Evolutionary conservation across 2,797 vertebrate species (phyloP).

Genomic region (Thaleichthys pacificus): DNA sequence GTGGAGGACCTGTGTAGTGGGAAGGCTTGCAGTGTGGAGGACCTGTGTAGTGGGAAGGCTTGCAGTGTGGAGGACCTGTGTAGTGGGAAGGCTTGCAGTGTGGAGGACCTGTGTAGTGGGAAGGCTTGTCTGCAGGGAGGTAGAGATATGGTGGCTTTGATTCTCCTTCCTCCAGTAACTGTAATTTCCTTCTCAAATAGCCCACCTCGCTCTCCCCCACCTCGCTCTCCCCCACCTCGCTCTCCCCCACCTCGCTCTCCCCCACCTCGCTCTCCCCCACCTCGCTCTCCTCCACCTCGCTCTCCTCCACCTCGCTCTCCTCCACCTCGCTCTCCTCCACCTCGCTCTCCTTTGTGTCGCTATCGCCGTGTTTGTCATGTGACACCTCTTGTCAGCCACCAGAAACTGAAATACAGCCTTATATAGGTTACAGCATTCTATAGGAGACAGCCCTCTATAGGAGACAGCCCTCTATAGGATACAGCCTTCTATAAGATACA

Average conservation of each 20-base stretch:
- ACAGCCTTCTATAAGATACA: no score
- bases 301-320: no score
- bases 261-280: no score
- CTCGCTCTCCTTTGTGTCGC: background rate
- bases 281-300: no score
- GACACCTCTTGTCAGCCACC: background rate
- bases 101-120: background rate
- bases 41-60: slow-evolving; percentile 20
- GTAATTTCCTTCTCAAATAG: slow-evolving; percentile 21
- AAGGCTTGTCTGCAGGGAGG: slow-evolving; percentile 30
- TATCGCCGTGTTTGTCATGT: background rate
- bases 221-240: no score
- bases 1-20: background rate
- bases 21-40: slow-evolving; percentile 19
- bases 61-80: background rate
- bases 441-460: no score
- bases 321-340: no score
- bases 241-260: no score
- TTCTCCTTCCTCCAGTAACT: slow-evolving; percentile 24
- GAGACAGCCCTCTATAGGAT: no score
- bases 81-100: no score
- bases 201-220: no score
- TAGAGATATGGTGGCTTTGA: slow-evolving; percentile 17
- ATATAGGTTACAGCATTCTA: no score
- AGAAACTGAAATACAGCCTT: background rate